Conservation (phyloP, 2,113 vertebrate genomes). For the Nibea coibor region DNA sequence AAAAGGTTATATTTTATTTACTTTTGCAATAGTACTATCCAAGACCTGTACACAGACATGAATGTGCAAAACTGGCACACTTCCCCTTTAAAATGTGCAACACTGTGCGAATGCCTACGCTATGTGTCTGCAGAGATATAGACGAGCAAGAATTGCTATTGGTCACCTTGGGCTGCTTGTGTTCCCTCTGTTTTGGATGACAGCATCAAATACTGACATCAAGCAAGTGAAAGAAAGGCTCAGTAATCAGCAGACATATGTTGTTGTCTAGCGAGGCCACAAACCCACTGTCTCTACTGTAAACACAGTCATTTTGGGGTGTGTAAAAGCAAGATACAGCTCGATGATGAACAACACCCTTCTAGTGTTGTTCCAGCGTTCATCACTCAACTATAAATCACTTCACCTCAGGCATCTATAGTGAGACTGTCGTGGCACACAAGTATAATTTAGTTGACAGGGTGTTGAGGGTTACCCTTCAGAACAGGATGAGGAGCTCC, state of each 20-base stretch:
- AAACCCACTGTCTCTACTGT: neutral
- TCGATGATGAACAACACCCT: neutral
- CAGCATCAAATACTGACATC: neutral
- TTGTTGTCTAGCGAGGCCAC: neutral
- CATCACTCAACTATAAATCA: neutral
- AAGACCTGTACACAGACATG: neutral
- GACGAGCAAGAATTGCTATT: neutral
- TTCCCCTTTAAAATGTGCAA: neutral
- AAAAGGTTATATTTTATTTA: neutral
- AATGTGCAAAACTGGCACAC: neutral
- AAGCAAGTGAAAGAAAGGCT: no score
- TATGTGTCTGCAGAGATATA: neutral
- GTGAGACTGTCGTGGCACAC: neutral
- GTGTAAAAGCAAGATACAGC: neutral
- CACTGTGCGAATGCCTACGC: no score
- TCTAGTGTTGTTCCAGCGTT: neutral
- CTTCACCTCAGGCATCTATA: neutral
- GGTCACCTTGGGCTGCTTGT: neutral
- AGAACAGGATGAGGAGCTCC: neutral
- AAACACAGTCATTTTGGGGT: neutral
- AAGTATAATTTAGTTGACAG: neutral
- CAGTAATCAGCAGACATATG: neutral
- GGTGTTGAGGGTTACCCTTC: neutral
- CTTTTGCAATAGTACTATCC: neutral
- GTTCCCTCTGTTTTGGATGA: neutral